Evolutionary conservation across 2,797 vertebrate species (phyloP).

Genomic region (Oophaga sylvatica): DNA sequence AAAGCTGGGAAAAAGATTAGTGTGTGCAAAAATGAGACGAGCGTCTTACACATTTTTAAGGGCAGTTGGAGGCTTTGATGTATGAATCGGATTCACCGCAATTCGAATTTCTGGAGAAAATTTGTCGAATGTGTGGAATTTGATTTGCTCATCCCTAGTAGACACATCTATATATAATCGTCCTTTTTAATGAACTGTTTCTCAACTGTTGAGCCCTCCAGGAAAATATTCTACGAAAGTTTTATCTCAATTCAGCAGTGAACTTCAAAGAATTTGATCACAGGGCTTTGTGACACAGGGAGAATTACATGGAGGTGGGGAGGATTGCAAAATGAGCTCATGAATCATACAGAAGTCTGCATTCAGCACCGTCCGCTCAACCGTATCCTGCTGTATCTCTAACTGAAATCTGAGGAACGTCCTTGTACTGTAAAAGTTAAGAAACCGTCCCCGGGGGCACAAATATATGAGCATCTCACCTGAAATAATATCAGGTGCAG

Average conservation of each 20-base stretch:
- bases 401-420: slow-evolving; percentile 20
- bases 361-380: neutral
- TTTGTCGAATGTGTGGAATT: no score
- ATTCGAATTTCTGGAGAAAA: no score
- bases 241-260: neutral
- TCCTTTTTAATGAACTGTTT: neutral
- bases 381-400: neutral
- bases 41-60: no score
- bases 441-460: neutral
- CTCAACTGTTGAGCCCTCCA: neutral
- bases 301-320: neutral
- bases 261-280: slow-evolving; percentile 21
- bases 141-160: no score
- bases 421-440: neutral
- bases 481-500: neutral
- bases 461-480: neutral
- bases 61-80: no score
- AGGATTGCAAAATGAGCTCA: slow-evolving; percentile 11
- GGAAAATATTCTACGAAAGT: slow-evolving; percentile 16
- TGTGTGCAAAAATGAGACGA: no score
- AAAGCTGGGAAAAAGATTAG: no score
- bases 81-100: no score
- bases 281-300: neutral
- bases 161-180: neutral
- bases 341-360: slow-evolving; percentile 1